A percentile compares a stretch with the other conserved stretches of the same genome.
Evolutionary conservation across 1,140 invertebrate genomes (phyloP).

Genomic region (Venustaconcha ellipsiformis): DNA sequence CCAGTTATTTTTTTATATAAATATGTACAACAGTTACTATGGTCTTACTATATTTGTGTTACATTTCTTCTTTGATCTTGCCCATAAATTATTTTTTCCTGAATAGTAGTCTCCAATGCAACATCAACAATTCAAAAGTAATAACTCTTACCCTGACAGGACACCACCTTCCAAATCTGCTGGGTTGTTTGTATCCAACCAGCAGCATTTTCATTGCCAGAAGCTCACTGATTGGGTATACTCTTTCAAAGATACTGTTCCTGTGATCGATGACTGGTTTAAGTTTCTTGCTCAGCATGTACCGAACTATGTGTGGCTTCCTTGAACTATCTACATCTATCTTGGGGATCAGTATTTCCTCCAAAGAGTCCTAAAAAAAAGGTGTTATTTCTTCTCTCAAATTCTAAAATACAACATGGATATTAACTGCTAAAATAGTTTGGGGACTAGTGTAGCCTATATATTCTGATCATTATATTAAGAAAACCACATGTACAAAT

Average conservation of each 20-base stretch:
- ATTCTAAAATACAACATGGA: background rate
- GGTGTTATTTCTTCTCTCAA: background rate
- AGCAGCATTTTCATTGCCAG: slow-evolving; percentile 63
- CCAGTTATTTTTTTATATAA: too few species aligned
- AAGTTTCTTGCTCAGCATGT: slow-evolving; percentile 63
- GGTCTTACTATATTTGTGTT: too few species aligned
- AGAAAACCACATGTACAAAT: background rate
- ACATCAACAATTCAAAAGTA: too few species aligned
- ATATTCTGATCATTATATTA: too few species aligned
- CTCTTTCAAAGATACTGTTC: slow-evolving; percentile 67
- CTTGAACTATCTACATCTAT: slow-evolving; percentile 60
- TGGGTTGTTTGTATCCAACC: slow-evolving; percentile 67
- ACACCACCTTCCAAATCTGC: slow-evolving; percentile 69
- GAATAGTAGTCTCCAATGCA: too few species aligned
- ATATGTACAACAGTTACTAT: too few species aligned
- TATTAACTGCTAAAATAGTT: too few species aligned
- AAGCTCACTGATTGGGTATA: slow-evolving; percentile 63
- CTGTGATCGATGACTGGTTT: slow-evolving; percentile 60
- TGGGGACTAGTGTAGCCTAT: too few species aligned
- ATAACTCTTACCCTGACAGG: slow-evolving; percentile 60
- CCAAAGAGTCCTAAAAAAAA: slow-evolving; percentile 58
- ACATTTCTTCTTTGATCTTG: too few species aligned
- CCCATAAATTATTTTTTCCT: too few species aligned
- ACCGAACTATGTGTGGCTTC: slow-evolving; percentile 67
- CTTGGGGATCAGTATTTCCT: slow-evolving; percentile 62